Evolutionary conservation across 2,888 invertebrate genomes (phyloP).

Genomic region (Linyphia triangularis): DNA sequence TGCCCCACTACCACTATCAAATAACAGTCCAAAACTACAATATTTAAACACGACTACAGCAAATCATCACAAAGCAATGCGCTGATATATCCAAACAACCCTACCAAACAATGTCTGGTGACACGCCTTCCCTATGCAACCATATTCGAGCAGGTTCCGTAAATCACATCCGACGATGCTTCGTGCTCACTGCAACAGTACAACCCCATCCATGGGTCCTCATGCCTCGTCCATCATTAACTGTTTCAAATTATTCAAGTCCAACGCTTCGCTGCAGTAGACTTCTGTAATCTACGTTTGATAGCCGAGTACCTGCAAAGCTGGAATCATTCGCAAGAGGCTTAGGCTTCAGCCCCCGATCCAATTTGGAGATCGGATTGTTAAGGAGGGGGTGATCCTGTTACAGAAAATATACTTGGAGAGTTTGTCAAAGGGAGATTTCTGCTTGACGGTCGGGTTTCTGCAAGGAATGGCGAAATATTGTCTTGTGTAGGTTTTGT

Average conservation of each 20-base stretch:
- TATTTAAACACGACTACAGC: no score
- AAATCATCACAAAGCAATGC: no score
- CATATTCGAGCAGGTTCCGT: neutral
- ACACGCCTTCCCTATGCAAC: neutral
- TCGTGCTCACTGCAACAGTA: neutral
- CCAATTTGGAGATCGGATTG: slow-evolving; percentile 2
- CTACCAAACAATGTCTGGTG: no score
- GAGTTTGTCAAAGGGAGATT: no score
- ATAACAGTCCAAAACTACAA: no score
- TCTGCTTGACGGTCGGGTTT: no score
- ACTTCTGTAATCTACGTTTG: slow-evolving; percentile 43
- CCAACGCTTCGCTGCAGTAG: slow-evolving; percentile 50
- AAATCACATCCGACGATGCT: slow-evolving; percentile 14
- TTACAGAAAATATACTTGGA: no score
- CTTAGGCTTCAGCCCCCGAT: slow-evolving; percentile 10
- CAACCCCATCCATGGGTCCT: slow-evolving; percentile 1
- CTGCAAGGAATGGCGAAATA: neutral
- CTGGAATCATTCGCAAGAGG: slow-evolving; percentile 1
- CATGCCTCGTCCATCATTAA: slow-evolving; percentile 52
- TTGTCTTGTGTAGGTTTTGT: neutral
- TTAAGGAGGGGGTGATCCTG: neutral
- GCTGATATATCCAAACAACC: no score
- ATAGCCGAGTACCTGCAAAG: slow-evolving; percentile 38
- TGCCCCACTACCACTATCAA: no score
- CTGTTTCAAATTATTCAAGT: slow-evolving; percentile 57